These are phyloP conservation scores for Hippocampus zosterae DNA, from an alignment of 2,113 vertebrate genomes.

Conservation along the genomic window DNA sequence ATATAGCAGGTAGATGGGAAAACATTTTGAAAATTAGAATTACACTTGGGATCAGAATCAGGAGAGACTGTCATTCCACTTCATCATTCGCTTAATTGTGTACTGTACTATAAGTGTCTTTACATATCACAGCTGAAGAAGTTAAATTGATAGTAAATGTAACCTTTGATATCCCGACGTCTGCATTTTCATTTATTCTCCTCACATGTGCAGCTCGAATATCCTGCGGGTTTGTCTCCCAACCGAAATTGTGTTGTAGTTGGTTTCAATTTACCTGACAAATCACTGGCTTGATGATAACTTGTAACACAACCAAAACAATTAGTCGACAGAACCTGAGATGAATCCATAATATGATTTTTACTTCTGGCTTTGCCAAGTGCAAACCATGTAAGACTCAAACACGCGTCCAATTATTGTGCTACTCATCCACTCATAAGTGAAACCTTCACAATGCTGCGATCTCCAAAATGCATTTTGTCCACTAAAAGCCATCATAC, in stretches of 20 bases:
- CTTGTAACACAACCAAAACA: too few relatives aligned
- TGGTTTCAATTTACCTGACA: neutral
- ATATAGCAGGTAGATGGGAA: neutral
- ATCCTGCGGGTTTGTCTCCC: slow-evolving; percentile 16
- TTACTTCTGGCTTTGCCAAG: too few relatives aligned
- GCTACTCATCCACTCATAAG: too few relatives aligned
- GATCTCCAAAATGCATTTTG: too few relatives aligned
- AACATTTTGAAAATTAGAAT: neutral
- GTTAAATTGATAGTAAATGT: too few relatives aligned
- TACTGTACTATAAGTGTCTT: slow-evolving; percentile 8
- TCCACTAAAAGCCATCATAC: too few relatives aligned
- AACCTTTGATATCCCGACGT: slow-evolving; percentile 2
- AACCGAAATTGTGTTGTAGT: neutral
- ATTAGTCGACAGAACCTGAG: too few relatives aligned
- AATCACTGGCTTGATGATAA: too few relatives aligned
- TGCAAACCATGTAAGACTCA: too few relatives aligned
- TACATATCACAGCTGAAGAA: neutral
- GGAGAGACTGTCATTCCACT: neutral
- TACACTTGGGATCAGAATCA: slow-evolving; percentile 11
- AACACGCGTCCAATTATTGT: too few relatives aligned
- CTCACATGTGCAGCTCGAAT: slow-evolving; percentile 42
- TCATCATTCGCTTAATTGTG: slow-evolving; percentile 14
- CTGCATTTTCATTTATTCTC: slow-evolving; percentile 26
- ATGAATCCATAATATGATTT: too few relatives aligned
- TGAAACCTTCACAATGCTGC: too few relatives aligned